Evolutionary conservation across 2,113 vertebrate genomes (phyloP).

Genomic region (Rhegmatorhina hoffmannsi): DNA sequence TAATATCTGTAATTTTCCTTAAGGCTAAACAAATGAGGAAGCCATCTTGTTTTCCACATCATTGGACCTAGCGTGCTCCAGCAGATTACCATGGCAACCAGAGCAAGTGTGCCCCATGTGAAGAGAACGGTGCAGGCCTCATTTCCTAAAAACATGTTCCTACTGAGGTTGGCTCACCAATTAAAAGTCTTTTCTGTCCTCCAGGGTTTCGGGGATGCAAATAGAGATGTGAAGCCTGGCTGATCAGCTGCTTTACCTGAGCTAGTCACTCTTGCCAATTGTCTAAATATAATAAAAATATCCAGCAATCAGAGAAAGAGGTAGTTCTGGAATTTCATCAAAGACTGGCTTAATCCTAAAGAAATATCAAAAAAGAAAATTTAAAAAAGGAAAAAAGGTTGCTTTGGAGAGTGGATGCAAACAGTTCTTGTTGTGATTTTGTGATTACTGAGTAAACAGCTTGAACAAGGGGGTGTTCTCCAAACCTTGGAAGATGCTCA

Average conservation of each 20-base stretch:
- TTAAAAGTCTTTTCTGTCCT: conserved; percentile 73
- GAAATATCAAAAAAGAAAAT: background rate
- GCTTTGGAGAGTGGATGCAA: background rate
- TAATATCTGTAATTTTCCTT: conserved; percentile 77
- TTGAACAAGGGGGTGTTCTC: background rate
- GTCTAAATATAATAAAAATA: conserved; percentile 14
- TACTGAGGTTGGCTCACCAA: conserved; percentile 70
- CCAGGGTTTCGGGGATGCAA: conserved; percentile 64
- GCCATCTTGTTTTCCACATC: conserved; percentile 81
- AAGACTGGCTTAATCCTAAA: background rate
- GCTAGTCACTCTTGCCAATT: background rate
- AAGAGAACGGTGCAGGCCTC: conserved; percentile 69
- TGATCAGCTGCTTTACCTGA: conserved; percentile 64
- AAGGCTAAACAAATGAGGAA: conserved; percentile 75
- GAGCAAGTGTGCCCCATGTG: conserved; percentile 53
- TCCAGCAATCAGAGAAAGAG: background rate
- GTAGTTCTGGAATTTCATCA: background rate
- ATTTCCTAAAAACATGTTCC: conserved; percentile 74
- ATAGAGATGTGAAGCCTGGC: conserved; percentile 24
- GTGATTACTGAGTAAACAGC: conserved; percentile 23
- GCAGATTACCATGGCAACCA: conserved; percentile 76
- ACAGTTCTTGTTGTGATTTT: background rate
- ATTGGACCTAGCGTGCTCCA: conserved; percentile 64
- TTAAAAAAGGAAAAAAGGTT: background rate
- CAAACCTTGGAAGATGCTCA: conserved; percentile 21